Conservation (phyloP, 2,888 invertebrate genomes). For the Scrobipalpa costella region DNA sequence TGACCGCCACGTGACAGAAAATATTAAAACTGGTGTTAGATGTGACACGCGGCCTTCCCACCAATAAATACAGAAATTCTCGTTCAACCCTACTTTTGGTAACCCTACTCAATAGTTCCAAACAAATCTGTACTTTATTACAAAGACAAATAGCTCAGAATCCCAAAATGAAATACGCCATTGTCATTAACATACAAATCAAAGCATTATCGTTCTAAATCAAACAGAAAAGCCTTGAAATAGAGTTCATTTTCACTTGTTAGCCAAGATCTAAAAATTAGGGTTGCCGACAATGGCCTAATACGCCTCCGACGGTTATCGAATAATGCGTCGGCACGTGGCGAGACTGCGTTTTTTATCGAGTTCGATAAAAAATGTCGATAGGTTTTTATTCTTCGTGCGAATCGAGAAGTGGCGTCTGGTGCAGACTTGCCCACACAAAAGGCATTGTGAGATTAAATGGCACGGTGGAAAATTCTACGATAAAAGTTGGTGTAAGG, state of each 20-base stretch:
- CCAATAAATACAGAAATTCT: constrained; percentile 75
- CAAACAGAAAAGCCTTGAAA: constrained; percentile 25
- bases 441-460: constrained; percentile 40
- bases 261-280: constrained; percentile 50
- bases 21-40: constrained; percentile 81
- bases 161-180: constrained; percentile 30
- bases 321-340: constrained; percentile 77
- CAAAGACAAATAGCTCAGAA: constrained; percentile 17
- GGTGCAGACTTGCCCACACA: constrained; percentile 62
- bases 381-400: constrained; percentile 64
- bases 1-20: constrained; percentile 69
- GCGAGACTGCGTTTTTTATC: constrained; percentile 68
- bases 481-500: constrained; percentile 3
- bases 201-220: constrained; percentile 32
- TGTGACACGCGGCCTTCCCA: constrained; percentile 80
- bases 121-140: background rate
- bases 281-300: constrained; percentile 70
- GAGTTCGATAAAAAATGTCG: constrained; percentile 42
- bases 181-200: constrained; percentile 5
- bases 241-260: constrained; percentile 42
- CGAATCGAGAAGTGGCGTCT: constrained; percentile 73
- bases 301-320: constrained; percentile 79
- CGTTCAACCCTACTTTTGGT: constrained; percentile 61
- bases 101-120: constrained; percentile 34
- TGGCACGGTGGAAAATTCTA: constrained; percentile 11